Percentiles rank a stretch among this genome's conserved stretches.
These are phyloP conservation scores for Macroteleia sp. DNA, from an alignment of 2,888 invertebrate genomes.

Conservation along the genomic window DNA sequence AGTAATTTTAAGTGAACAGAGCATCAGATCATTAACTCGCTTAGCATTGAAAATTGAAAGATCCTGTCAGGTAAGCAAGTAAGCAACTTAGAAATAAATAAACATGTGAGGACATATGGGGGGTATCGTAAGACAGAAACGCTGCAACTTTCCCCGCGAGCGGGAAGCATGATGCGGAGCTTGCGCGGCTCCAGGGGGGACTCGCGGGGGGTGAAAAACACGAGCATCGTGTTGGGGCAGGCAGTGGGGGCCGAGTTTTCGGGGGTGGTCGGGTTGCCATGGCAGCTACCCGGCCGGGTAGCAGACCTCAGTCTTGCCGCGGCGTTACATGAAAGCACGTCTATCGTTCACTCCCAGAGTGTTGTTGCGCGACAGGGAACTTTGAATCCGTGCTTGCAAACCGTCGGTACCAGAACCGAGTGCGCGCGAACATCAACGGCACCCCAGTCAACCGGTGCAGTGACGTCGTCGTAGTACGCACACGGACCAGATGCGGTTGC, in stretches of 20 bases:
- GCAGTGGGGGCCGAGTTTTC: slow-evolving; percentile 70
- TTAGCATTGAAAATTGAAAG: too few species aligned
- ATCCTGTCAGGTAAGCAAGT: too few species aligned
- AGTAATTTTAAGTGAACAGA: too few species aligned
- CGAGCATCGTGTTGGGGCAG: slow-evolving; percentile 60
- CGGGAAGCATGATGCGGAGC: slow-evolving; percentile 60
- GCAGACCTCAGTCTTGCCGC: slow-evolving; percentile 82
- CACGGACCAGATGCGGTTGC: slow-evolving; percentile 24
- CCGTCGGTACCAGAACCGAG: neutral
- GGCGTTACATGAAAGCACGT: slow-evolving; percentile 78
- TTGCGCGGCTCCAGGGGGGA: slow-evolving; percentile 82
- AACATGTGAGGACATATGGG: too few species aligned
- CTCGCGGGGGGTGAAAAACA: slow-evolving; percentile 46
- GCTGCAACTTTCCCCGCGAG: slow-evolving; percentile 73
- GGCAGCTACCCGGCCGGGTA: slow-evolving; percentile 83
- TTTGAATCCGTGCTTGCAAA: slow-evolving; percentile 2
- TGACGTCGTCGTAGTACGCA: too few species aligned
- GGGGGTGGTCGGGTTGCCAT: slow-evolving; percentile 80
- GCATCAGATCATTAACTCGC: too few species aligned
- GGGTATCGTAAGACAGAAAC: too few species aligned
- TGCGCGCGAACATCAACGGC: slow-evolving; percentile 7
- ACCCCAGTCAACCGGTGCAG: too few species aligned
- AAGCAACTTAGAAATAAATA: too few species aligned
- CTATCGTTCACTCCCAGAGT: slow-evolving; percentile 27
- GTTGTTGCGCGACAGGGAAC: slow-evolving; percentile 19